Evolutionary conservation across 2,113 vertebrate genomes (phyloP), one percentile per base, ranked within the genome.

Genomic region (Zosterops lateralis): DNA sequence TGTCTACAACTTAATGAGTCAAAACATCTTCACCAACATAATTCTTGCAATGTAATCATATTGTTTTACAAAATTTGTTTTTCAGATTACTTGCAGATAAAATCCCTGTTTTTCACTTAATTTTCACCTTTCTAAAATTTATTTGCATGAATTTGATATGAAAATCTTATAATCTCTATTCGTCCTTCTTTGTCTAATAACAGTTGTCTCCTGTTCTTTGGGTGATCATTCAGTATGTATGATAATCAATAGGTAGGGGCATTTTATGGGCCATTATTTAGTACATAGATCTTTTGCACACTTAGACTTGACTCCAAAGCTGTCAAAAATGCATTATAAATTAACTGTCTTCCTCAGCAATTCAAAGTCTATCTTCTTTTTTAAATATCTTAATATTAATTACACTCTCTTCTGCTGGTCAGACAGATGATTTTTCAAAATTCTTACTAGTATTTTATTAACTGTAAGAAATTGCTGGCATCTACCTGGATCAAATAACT

Each of bases 401-500:
- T 48, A 7, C 13, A 2, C 9, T 54, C 32, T 36, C 17, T 87
- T 75, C n/a, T 53, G 12, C 1, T 1, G 8, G 6, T 67, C 3
- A 5, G 5, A 64, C 25, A 42, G 26, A 14, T 24, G 6, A 24
- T 75, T 83, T 93, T 75, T 61, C n/a, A 26, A 60, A 90, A 26
- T 48, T 38, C 62, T 82, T 85, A 60, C 28, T 25, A 28, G 4
- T 21, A 22, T 5, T 2, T 44, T 13, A 28, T 48, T 47, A 75
- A 65, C 10, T 31, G 20, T 9, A 75, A 53, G 14, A 14, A 91
- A 51, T 31, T 70, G 11, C 15, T 42, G 48, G 21, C 66, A 79
- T 87, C 77, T 95, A 56, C 79, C 80, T 50, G 15, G 78, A 58
- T 56, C 58, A 96, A 94, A 94, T 53, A 93, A n/a, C 42, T 36